Conservation (phyloP, 1,140 invertebrate species). For the Drosophila ambigua region DNA sequence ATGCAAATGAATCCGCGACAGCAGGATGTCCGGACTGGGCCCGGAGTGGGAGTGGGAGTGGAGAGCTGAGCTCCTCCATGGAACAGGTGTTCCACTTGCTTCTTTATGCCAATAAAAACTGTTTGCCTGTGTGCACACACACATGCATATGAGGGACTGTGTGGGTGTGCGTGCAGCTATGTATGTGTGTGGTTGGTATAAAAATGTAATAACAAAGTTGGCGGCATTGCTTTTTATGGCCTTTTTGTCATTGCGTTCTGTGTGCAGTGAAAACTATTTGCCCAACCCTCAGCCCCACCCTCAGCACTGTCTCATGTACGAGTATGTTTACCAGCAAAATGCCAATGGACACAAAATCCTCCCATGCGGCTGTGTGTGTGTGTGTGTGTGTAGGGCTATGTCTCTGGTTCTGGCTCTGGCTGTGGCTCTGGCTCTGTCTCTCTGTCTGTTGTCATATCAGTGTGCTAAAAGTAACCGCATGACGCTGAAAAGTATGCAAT, state of each 20-base stretch:
- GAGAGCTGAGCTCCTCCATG: background rate
- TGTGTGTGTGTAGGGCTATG: slow-evolving; percentile 1
- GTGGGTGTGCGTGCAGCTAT: background rate
- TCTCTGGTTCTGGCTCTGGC: no score
- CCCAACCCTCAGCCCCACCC: slow-evolving; percentile 8
- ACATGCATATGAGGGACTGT: background rate
- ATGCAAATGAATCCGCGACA: slow-evolving; percentile 63
- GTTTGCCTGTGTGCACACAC: slow-evolving; percentile 5
- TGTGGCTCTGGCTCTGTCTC: background rate
- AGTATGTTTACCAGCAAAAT: slow-evolving; percentile 75
- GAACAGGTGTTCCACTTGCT: slow-evolving; percentile 67
- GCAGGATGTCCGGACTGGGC: slow-evolving; percentile 5
- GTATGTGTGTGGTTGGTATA: slow-evolving; percentile 42
- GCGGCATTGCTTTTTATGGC: slow-evolving; percentile 67
- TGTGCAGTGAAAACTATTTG: slow-evolving; percentile 69
- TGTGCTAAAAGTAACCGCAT: slow-evolving; percentile 67
- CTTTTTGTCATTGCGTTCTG: slow-evolving; percentile 65
- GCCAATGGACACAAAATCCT: slow-evolving; percentile 67
- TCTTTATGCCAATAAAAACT: slow-evolving; percentile 54
- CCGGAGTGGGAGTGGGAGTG: background rate
- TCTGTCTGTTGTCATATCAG: slow-evolving; percentile 58
- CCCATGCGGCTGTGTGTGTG: background rate
- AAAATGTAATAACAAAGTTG: slow-evolving; percentile 78
- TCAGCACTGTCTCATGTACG: background rate
- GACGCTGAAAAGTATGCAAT: slow-evolving; percentile 64